Base-by-base conservation (phyloP, 2,113 vertebrate species). In the Gadus macrocephalus region DNA sequence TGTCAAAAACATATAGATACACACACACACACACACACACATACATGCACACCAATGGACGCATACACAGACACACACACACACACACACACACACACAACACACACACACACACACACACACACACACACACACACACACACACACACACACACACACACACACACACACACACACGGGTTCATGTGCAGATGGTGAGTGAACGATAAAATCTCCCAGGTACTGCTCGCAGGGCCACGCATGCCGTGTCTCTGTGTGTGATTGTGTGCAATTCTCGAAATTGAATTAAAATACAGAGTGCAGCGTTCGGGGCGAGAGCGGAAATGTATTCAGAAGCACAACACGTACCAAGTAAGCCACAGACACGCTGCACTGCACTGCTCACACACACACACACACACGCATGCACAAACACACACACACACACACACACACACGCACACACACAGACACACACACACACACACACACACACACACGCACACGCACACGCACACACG, bases 261-360 rank as follows among this genome's bases (percentile, higher is more conserved):
- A 16, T 3, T 3, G 0, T 53, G 27, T 28, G 19, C 31, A 25
- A 56, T 15, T 11, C 53, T 49, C 66, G 0, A 67, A 60, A 81
- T 59, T 31, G 72, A 78, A 70, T 53, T 75, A 62, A 78, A 83
- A 83, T 72, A 56, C 75, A 49, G 42, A 75, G 53, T 70, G 72
- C 11, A 5, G 60, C 56, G 14, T 81, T 83, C 66, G 70, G 65
- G n/a, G 68, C 1, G 35, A 70, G 69, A 71, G 81, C 81, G 80
- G 86, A 88, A 90, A 90, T 90, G 81, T 87, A 88, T 89, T 90
- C 86, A 83, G 87, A 86, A 85, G 87, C 78, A 71, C 74, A 75
- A 82, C 87, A 86, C 78, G 55, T 78, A 81, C 69, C 25, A 64
- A 70, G 67, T 67, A 69, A 64, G 70, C 62, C 28, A 25, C 80